Evolutionary conservation across 2,797 vertebrate species (phyloP).

Genomic region (Amniataba percoides): DNA sequence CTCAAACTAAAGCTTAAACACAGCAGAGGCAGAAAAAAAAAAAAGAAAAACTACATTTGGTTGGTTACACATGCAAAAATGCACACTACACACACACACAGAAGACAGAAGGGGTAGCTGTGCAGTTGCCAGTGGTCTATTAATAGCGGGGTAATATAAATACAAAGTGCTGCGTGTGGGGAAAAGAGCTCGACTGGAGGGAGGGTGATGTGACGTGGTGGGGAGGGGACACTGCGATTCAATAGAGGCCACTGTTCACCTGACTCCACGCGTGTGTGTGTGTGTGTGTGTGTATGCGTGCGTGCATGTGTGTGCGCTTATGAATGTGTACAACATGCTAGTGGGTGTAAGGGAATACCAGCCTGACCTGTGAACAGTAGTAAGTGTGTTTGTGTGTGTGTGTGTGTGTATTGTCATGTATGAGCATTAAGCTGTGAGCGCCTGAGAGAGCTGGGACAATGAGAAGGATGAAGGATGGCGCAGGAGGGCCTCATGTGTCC

Average conservation of each 20-base stretch:
- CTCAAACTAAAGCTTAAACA: slow-evolving; percentile 9
- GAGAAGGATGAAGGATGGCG: slow-evolving; percentile 52
- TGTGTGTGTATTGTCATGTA: slow-evolving; percentile 71
- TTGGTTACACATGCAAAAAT: slow-evolving; percentile 9
- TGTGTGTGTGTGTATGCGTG: slow-evolving; percentile 26
- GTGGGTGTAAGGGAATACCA: slow-evolving; percentile 45
- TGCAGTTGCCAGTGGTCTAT: slow-evolving; percentile 58
- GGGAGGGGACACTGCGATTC: slow-evolving; percentile 25
- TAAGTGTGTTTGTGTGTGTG: slow-evolving; percentile 38
- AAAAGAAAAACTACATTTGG: slow-evolving; percentile 8
- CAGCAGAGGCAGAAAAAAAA: not conserved
- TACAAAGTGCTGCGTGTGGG: slow-evolving; percentile 55
- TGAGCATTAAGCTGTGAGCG: slow-evolving; percentile 68
- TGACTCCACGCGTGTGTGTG: slow-evolving; percentile 25
- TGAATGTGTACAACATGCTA: slow-evolving; percentile 35
- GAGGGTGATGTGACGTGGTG: slow-evolving; percentile 10
- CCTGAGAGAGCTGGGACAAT: slow-evolving; percentile 75
- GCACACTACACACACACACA: slow-evolving; percentile 3
- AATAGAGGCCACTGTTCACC: slow-evolving; percentile 51
- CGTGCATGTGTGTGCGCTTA: slow-evolving; percentile 18
- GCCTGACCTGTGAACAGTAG: slow-evolving; percentile 41
- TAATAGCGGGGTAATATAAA: slow-evolving; percentile 66
- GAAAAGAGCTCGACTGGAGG: slow-evolving; percentile 42
- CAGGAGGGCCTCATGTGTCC: slow-evolving; percentile 63
- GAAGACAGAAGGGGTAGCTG: slow-evolving; percentile 45